Evolutionary conservation across 2,797 vertebrate genomes (phyloP).

Genomic region (Phrynocephalus guinanensis): DNA sequence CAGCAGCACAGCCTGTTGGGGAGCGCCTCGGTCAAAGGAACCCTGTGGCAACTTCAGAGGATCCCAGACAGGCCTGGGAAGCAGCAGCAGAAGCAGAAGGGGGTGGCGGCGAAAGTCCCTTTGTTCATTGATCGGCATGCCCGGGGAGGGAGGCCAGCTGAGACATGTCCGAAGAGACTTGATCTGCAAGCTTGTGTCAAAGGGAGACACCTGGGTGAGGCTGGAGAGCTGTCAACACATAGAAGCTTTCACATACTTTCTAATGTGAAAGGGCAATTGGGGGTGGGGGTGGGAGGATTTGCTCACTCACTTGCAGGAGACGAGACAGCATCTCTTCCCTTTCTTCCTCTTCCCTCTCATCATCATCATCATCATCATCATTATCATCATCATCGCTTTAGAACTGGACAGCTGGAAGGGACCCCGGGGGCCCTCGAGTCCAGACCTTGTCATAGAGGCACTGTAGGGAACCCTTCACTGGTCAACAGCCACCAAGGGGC

Average conservation of each 20-base stretch:
- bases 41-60: neutral
- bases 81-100: neutral
- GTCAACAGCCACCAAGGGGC: no score
- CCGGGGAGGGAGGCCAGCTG: slow-evolving; percentile 39
- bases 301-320: neutral
- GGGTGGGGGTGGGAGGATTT: no score
- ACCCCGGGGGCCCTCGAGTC: no score
- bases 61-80: neutral
- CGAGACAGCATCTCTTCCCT: neutral
- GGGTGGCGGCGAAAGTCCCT: neutral
- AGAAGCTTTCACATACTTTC: neutral
- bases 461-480: no score
- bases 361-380: neutral
- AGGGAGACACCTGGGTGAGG: slow-evolving; percentile 34
- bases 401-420: no score
- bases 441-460: no score
- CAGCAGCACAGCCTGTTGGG: neutral
- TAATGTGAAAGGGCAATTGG: slow-evolving; percentile 14
- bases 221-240: neutral
- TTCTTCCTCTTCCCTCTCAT: neutral
- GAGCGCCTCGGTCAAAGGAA: slow-evolving; percentile 17
- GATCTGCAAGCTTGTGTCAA: slow-evolving; percentile 31
- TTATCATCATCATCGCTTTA: no score
- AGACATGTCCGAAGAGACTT: slow-evolving; percentile 29
- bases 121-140: slow-evolving; percentile 40